Evolutionary conservation across 1,140 invertebrate genomes (phyloP), one percentile per base, ranked within the genome.

Genomic region (Plutomurus gul): DNA sequence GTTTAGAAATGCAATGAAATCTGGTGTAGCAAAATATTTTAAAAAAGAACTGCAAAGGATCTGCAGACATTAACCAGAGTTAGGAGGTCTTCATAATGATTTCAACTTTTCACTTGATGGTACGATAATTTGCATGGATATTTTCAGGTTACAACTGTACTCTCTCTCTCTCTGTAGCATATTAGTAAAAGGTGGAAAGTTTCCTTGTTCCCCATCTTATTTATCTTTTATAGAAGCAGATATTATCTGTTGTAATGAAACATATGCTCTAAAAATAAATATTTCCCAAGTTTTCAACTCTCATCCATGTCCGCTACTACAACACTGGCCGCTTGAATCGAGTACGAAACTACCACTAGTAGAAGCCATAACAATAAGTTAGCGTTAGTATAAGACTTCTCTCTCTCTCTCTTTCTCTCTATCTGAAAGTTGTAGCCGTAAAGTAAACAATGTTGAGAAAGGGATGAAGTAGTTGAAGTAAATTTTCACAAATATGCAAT

Each of bases 241-340:
- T 51, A 51, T 51, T 51, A 51, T 51, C 47, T 51, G 47, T 51
- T 51, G 47, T 51, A 51, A 51, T 51, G 47, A 51, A 51, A 51
- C 47, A 51, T 51, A 22, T 51, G 47, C 47, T 51, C 18, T 51
- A 51, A 51, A 51, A 51, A 51, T 51, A 51, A 51, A 51, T 51
- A 51, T 8, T 51, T 10, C 25, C 20, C 47, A 22, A 51, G 20
- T 22, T 51, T 51, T 18, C 25, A 51, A 51, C 20, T 51, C 25
- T 51, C 47, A 51, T n/a, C n/a, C n/a, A n/a, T n/a, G n/a, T n/a
- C n/a, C n/a, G n/a, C n/a, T n/a, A n/a, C n/a, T n/a, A n/a, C n/a
- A n/a, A n/a, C n/a, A n/a, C n/a, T n/a, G n/a, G n/a, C n/a, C n/a
- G n/a, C n/a, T n/a, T n/a, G n/a, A n/a, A n/a, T n/a, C n/a, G n/a